Percentiles rank a stretch among this genome's conserved stretches.
These are phyloP conservation scores for Ostrea edulis DNA, from an alignment of 1,140 invertebrate genomes.

Conservation along the genomic window DNA sequence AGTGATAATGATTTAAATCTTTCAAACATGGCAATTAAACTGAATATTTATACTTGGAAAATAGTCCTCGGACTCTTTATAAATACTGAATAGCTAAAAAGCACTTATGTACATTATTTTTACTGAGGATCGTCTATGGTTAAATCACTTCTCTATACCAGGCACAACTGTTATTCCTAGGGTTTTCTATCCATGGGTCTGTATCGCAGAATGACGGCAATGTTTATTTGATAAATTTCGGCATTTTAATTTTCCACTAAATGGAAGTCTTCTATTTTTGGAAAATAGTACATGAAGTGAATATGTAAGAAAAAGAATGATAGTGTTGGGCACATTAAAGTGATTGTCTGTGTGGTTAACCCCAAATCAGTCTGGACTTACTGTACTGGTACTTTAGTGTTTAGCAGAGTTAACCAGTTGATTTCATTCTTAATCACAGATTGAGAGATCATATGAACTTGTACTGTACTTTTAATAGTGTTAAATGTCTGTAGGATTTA, in stretches of 20 bases:
- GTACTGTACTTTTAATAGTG: background rate
- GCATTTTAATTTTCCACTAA: background rate
- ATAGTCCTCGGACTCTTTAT: background rate
- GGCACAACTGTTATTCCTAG: background rate
- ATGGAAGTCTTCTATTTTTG: background rate
- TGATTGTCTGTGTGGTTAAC: background rate
- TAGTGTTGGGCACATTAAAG: background rate
- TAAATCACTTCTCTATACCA: background rate
- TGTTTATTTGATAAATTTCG: no score
- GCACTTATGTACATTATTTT: slow-evolving; percentile 1
- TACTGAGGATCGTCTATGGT: background rate
- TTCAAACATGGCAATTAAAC: slow-evolving; percentile 33
- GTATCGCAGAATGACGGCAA: background rate
- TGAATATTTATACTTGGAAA: slow-evolving; percentile 5
- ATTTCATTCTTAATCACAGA: background rate
- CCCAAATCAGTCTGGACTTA: background rate
- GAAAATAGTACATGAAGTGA: background rate
- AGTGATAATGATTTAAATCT: background rate
- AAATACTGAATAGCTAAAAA: background rate
- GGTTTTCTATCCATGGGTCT: background rate
- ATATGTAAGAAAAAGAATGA: background rate
- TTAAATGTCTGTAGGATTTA: background rate
- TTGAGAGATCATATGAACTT: background rate
- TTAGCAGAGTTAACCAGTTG: slow-evolving; percentile 1
- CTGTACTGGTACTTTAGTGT: background rate